Base-by-base conservation (phyloP, 1,140 invertebrate species). In the Microplitis demolitor region DNA sequence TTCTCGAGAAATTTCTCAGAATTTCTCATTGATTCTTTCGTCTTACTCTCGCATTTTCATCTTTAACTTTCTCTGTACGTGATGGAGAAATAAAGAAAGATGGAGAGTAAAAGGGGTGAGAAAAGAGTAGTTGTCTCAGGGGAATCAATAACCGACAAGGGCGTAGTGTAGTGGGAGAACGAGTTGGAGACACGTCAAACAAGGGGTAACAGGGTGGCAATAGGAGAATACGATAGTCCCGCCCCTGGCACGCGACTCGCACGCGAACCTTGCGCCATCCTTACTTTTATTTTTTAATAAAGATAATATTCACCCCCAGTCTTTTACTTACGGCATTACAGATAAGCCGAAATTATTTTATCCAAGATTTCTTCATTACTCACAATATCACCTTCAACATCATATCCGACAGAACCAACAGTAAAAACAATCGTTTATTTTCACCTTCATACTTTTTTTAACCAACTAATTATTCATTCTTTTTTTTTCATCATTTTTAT, bases 61-160 rank as follows among this genome's bases (percentile, higher is more conserved):
- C 4, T 62, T 33, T 16, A n/a, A 62, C 31, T 45, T 45, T 45
- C 68, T 69, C 69, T 75, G 72, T 72, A 39, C 69, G 54, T 74
- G 51, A 70, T 67, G 73, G 72, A 50, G 4, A 54, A n/a, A 54
- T 31, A 33, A 11, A 24, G 9, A 5, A 56, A 61, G 45, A 24
- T 14, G 35, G 37, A 61, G 37, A 60, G 45, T 45, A 51, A 61
- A 62, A 35, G n/a, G 75, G 78, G 78, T 77, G 76, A 80, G 80
- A 80, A 31, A 76, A 79, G 80, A 77, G 75, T 82, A 78, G 82
- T 82, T 84, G 4, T 84, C 83, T 84, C 82, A 73, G 81, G 83
- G 85, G 84, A 86, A 86, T 86, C 85, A 85, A 86, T 86, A 86
- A 86, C 83, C 82, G 80, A 84, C 82, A 82, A 80, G 83, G 78